Percentiles rank a stretch among this genome's conserved stretches.
phyloP scores from a whole-genome alignment of 1,140 invertebrate species.

The Gerris buenoi region DNA sequence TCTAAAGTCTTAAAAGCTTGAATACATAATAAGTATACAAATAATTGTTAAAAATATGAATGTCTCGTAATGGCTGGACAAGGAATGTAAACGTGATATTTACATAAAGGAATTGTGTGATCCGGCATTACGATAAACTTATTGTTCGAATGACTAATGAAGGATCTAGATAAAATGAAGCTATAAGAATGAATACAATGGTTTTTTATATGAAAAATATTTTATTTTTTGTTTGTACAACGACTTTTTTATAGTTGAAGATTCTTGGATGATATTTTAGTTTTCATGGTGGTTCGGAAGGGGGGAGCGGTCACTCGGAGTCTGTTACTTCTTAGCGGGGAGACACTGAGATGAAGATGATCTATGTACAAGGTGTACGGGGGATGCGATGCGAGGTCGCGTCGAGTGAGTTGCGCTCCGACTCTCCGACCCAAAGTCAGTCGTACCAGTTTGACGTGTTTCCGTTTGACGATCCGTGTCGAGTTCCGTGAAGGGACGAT shows the following conservation, averaged over 20 bases:
- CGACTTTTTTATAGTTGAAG: background rate
- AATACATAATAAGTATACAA: too few relatives aligned
- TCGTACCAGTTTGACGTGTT: background rate
- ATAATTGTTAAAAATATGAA: too few relatives aligned
- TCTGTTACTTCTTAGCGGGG: background rate
- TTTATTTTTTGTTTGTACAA: background rate
- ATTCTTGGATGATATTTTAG: background rate
- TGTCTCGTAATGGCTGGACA: too few relatives aligned
- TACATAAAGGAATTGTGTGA: too few relatives aligned
- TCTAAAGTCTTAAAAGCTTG: too few relatives aligned
- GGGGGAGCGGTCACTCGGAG: too few relatives aligned
- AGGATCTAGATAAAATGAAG: too few relatives aligned
- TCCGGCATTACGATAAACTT: too few relatives aligned
- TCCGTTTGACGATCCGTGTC: background rate
- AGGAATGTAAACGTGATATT: too few relatives aligned
- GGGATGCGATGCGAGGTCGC: background rate
- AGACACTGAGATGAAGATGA: background rate
- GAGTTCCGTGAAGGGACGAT: background rate
- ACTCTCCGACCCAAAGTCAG: background rate
- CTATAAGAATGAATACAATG: too few relatives aligned
- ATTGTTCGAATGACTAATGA: too few relatives aligned
- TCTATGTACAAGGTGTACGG: background rate
- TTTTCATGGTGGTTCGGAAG: background rate
- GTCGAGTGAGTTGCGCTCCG: background rate
- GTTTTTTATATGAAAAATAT: background rate